phyloP scores from a whole-genome alignment of 2,888 invertebrate species.

The Choristoneura rosaceana region DNA sequence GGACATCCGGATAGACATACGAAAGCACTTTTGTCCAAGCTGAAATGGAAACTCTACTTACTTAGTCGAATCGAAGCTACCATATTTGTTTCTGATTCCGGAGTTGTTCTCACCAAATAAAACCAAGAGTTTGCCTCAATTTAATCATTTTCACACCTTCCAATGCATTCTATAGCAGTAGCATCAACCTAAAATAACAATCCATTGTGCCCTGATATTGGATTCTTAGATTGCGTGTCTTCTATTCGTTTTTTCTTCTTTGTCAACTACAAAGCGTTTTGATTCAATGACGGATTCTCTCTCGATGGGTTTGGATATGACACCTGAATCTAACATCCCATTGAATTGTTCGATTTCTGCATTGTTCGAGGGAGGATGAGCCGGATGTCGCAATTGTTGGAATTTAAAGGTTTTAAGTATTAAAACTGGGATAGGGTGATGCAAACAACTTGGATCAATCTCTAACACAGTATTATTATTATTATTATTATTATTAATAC shows the following conservation, averaged over 20 bases:
- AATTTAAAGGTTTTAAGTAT: constrained; percentile 36
- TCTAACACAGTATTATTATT: neutral
- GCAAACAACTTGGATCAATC: constrained; percentile 12
- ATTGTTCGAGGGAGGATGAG: constrained; percentile 51
- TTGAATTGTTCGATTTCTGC: constrained; percentile 71
- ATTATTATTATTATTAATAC: too few relatives aligned
- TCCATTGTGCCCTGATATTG: constrained; percentile 70
- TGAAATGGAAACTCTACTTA: too few relatives aligned
- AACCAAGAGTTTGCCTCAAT: constrained; percentile 28
- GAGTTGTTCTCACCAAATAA: constrained; percentile 22
- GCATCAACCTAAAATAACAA: constrained; percentile 76
- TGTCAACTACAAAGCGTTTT: constrained; percentile 64
- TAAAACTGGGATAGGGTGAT: constrained; percentile 29
- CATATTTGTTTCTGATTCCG: neutral
- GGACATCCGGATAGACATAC: too few relatives aligned
- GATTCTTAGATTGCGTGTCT: constrained; percentile 76
- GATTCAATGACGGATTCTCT: constrained; percentile 77
- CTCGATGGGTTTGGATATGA: constrained; percentile 73
- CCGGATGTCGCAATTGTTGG: constrained; percentile 60
- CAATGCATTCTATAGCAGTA: constrained; percentile 45
- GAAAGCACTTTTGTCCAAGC: too few relatives aligned
- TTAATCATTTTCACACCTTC: constrained; percentile 42
- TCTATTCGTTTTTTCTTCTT: constrained; percentile 55
- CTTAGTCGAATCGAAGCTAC: neutral
- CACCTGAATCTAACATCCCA: constrained; percentile 78